phyloP scores from a whole-genome alignment of 2,888 invertebrate genomes.

The Cacoxenus indagator region DNA sequence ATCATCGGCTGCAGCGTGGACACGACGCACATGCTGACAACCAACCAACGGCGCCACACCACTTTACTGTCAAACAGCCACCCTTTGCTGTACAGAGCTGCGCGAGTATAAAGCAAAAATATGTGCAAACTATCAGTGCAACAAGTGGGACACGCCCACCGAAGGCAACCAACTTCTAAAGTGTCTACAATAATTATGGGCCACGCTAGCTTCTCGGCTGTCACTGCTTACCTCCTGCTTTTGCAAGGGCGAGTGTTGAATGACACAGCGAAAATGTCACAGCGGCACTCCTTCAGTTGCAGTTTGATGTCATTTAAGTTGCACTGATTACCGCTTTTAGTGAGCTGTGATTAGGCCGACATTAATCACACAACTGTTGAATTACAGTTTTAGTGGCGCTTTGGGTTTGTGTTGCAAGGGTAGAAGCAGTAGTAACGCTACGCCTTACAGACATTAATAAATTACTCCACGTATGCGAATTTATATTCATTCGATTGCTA shows the following conservation, averaged over 20 bases:
- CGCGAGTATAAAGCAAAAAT: slow-evolving; percentile 12
- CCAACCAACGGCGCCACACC: too few relatives aligned
- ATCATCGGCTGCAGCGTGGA: not conserved
- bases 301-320: not conserved
- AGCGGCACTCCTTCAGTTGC: slow-evolving; percentile 20
- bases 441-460: too few relatives aligned
- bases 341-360: not conserved
- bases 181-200: slow-evolving; percentile 51
- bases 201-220: slow-evolving; percentile 32
- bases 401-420: not conserved
- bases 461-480: not conserved
- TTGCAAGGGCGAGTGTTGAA: not conserved
- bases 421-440: too few relatives aligned
- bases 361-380: slow-evolving; percentile 3
- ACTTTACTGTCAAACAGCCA: not conserved
- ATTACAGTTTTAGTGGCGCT: not conserved
- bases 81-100: not conserved
- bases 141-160: slow-evolving; percentile 27
- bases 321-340: slow-evolving; percentile 2
- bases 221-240: slow-evolving; percentile 10
- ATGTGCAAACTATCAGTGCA: slow-evolving; percentile 26
- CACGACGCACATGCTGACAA: not conserved
- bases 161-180: too few relatives aligned
- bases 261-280: slow-evolving; percentile 35
- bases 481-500: slow-evolving; percentile 44